Conservation (phyloP, 2,797 vertebrate genomes). For the Acipenser oxyrinchus region DNA sequence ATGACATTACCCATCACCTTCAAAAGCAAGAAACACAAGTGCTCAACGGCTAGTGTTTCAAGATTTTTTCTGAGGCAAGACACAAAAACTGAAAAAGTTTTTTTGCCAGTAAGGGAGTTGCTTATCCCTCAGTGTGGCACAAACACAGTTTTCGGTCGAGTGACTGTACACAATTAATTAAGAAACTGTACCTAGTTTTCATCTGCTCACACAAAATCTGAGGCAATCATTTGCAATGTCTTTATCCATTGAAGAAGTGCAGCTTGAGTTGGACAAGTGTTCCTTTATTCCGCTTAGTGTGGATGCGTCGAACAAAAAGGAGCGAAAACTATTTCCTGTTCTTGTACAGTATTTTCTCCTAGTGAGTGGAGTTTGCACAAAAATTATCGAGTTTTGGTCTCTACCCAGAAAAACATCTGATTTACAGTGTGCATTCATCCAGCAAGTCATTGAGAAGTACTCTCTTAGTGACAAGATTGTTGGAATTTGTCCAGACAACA, state of each 20-base stretch:
- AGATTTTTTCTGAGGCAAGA: no score
- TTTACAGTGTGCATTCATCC: neutral
- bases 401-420: neutral
- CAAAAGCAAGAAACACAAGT: no score
- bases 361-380: neutral
- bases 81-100: no score
- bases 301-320: neutral
- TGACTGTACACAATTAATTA: conserved; percentile 7
- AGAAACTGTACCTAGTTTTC: neutral
- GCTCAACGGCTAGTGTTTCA: no score
- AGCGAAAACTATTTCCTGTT: neutral
- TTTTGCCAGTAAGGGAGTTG: neutral
- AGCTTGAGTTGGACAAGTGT: neutral
- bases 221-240: conserved; percentile 1
- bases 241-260: conserved; percentile 1
- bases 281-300: neutral
- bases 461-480: neutral
- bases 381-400: neutral
- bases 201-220: neutral
- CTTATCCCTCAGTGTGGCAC: neutral
- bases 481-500: neutral
- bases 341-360: neutral
- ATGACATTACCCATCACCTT: no score
- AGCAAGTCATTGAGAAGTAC: neutral
- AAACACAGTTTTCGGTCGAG: neutral